Conservation (phyloP, 2,888 invertebrate species). For the Pinctada fucata region DNA sequence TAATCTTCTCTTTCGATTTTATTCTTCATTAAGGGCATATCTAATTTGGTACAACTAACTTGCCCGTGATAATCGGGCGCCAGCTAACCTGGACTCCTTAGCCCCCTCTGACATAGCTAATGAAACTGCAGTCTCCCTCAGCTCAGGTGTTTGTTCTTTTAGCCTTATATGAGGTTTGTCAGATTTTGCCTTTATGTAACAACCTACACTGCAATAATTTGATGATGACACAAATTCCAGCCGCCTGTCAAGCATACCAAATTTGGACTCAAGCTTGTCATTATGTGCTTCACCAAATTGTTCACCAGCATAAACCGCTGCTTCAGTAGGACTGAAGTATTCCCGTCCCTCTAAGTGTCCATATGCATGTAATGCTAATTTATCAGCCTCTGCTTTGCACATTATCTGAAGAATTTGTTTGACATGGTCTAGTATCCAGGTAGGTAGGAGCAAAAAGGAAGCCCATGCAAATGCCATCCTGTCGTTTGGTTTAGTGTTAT, state of each 20-base stretch:
- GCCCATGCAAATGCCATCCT: no score
- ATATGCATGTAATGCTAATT: not conserved
- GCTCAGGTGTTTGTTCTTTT: not conserved
- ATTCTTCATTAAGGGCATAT: not conserved
- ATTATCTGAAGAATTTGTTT: not conserved
- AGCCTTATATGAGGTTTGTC: conserved; percentile 21
- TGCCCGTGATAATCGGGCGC: not conserved
- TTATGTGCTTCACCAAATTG: conserved; percentile 4
- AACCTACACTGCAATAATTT: conserved; percentile 11
- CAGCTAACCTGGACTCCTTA: not conserved
- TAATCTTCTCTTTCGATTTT: not conserved
- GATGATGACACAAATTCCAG: conserved; percentile 24
- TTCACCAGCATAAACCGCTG: not conserved
- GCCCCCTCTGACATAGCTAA: not conserved
- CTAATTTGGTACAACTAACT: not conserved
- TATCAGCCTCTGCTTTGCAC: not conserved
- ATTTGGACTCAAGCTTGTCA: conserved; percentile 17
- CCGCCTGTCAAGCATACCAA: conserved; percentile 28
- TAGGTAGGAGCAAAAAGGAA: no score
- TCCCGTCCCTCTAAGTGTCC: not conserved
- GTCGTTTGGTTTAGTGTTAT: no score
- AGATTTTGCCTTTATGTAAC: conserved; percentile 12
- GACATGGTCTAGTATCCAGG: no score
- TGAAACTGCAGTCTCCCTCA: conserved; percentile 12
- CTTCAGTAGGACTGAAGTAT: not conserved